Evolutionary conservation across 2,113 vertebrate species (phyloP).

Genomic region (Chaetorhynchus papuensis): DNA sequence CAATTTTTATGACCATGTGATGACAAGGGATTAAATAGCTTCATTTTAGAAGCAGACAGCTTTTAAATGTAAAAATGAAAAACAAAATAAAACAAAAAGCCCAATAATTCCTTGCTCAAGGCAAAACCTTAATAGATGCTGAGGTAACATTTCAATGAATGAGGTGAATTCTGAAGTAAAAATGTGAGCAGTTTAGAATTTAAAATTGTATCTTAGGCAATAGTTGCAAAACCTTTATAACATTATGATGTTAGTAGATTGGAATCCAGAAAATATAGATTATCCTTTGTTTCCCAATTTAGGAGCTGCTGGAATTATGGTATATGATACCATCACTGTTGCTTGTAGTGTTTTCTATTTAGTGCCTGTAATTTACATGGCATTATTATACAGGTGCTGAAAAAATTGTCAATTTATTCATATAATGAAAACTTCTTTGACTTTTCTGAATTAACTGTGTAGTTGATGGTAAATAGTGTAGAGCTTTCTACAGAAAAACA

Average conservation of each 20-base stretch:
- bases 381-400: background rate
- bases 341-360: conserved; percentile 8
- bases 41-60: conserved; percentile 65
- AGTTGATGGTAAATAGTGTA: background rate
- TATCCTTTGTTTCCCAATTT: background rate
- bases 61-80: conserved; percentile 58
- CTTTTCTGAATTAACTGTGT: background rate
- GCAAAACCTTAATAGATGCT: conserved; percentile 36
- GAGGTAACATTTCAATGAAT: conserved; percentile 47
- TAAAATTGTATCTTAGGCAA: background rate
- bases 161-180: conserved; percentile 41
- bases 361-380: background rate
- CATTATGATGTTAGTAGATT: background rate
- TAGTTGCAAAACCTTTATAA: conserved; percentile 11
- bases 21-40: conserved; percentile 75
- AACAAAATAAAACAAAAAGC: conserved; percentile 32
- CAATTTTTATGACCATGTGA: conserved; percentile 77
- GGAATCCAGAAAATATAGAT: conserved; percentile 6
- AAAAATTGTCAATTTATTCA: background rate
- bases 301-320: background rate
- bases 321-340: background rate
- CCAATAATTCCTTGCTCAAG: conserved; percentile 58
- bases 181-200: conserved; percentile 16
- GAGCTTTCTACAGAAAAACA: background rate
- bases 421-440: background rate